Base-by-base conservation (phyloP, 2,888 invertebrate genomes). In the Altica lythri region DNA sequence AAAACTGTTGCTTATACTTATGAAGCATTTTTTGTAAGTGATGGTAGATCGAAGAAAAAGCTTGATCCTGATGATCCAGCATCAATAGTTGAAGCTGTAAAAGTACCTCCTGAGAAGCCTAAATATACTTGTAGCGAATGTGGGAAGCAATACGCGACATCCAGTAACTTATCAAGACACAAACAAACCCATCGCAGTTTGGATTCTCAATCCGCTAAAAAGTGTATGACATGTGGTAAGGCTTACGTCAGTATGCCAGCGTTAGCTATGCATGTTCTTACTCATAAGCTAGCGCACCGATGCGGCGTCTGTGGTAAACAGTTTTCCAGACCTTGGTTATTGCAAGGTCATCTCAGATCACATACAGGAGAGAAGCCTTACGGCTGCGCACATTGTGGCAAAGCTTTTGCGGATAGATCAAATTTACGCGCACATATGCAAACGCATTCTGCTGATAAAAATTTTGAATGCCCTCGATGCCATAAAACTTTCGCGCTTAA, bases 231-330 rank as follows among this genome's bases (percentile, higher is more conserved):
- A 63, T 97, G 96, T 77, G 92, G 92, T 62, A 95, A 96, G 77
- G 92, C 94, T 2, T 97, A 97, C 78, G 96, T 97, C 40, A 92
- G 92, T 62, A 97, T 97, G 95, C 96, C 96, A 0, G 96, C 96
- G 1, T 81, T 96, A 52, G 93, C 95, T 34, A 95, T 92, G 89
- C 93, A 92, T 75, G 87, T 93, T 59, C 82, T 90, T 32, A 95
- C 94, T 38, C 96, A 97, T 79, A 93, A 93, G 72, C 82, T 95
- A 69, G 87, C 88, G 17, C 95, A 96, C 80, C 88, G 89, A 66
- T 97, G 97, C 75, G 86, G 88, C 42, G 88, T 94, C 18, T 97
- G 97, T 77, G 93, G 92, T 50, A 97, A 97, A 75, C 85, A 92
- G 72, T 97, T 97, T 79, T 93, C 93, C 9, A 83, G 96, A 18